A percentile compares a stretch with the other conserved stretches of the same genome.
Conservation (phyloP, 2,797 vertebrate species). For the Myotis vivesi region DNA sequence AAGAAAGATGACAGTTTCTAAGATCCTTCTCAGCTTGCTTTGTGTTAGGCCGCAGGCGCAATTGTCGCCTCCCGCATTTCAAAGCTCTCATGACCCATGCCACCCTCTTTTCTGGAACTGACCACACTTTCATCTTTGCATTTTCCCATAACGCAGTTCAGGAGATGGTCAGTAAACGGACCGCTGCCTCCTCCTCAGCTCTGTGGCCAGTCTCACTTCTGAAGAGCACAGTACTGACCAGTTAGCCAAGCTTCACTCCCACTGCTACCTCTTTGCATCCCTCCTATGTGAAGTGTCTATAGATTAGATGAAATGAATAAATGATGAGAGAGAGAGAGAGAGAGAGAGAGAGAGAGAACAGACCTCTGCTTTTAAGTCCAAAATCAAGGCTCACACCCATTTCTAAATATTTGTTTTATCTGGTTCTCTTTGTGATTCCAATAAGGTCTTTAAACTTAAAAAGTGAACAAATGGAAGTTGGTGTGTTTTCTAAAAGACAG, state of each 20-base stretch:
- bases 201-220: not conserved
- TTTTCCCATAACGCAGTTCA: not conserved
- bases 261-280: not conserved
- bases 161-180: not conserved
- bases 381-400: not conserved
- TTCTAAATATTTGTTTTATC: not conserved
- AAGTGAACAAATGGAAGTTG: not conserved
- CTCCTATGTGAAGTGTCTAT: not conserved
- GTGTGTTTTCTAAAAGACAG: not conserved
- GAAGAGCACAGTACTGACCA: not conserved
- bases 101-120: not conserved
- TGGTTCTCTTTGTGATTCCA: not conserved
- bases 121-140: not conserved
- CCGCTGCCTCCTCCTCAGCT: not conserved
- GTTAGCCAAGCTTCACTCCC: not conserved
- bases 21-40: not conserved
- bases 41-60: not conserved
- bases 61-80: not conserved
- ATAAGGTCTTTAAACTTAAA: not conserved
- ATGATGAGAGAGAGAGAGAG: not conserved
- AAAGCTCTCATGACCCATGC: not conserved
- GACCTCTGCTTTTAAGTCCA: not conserved
- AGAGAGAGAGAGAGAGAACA: not conserved
- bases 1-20: not conserved
- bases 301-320: not conserved